Evolutionary conservation across 2,113 vertebrate species (phyloP).

Genomic region (Corapipo altera): DNA sequence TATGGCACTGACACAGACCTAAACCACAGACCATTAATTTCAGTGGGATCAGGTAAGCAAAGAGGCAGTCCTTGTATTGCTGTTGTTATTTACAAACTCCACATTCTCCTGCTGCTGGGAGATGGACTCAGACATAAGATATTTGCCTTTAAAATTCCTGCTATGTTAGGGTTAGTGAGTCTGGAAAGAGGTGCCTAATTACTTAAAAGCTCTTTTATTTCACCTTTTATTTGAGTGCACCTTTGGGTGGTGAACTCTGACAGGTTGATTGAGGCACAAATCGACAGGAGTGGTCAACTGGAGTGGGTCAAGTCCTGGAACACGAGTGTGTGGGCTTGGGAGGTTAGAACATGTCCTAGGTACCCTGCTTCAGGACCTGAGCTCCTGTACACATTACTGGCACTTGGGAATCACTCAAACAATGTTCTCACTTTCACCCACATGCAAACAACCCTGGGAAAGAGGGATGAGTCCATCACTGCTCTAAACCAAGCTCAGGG

Average conservation of each 20-base stretch:
- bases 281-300: background rate
- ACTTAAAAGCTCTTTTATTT: background rate
- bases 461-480: background rate
- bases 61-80: background rate
- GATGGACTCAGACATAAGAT: background rate
- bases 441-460: background rate
- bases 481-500: background rate
- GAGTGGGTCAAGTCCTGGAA: background rate
- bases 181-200: background rate
- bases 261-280: background rate
- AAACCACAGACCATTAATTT: background rate
- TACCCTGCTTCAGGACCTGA: background rate
- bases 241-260: background rate
- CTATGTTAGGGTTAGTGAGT: background rate
- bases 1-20: background rate
- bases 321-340: background rate
- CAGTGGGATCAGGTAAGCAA: background rate
- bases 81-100: background rate
- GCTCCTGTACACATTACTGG: background rate
- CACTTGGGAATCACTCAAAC: background rate
- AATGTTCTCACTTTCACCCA: background rate
- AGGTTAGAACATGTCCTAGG: accelerated
- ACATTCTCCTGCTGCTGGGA: background rate
- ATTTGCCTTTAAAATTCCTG: background rate
- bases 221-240: background rate